Conservation (phyloP, 1,140 invertebrate genomes). For the Drosophila albomicans region DNA sequence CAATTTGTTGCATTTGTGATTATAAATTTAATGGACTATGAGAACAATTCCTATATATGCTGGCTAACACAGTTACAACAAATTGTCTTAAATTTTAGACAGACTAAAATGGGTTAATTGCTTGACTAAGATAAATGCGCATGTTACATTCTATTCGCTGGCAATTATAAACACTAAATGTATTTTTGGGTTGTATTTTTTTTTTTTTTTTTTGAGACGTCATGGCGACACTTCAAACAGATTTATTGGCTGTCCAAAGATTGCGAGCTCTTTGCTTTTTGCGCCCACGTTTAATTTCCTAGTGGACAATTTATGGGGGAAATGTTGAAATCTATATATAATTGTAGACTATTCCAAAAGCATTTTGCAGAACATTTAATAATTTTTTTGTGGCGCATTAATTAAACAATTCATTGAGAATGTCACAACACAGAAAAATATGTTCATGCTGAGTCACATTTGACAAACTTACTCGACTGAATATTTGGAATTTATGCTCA, state of each 20-base stretch:
- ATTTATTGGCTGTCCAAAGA: slow-evolving; percentile 15
- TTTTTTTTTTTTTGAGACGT: slow-evolving; percentile 1
- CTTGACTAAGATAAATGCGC: not conserved
- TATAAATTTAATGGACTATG: too few species aligned
- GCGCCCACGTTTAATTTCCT: slow-evolving; percentile 21
- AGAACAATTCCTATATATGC: too few species aligned
- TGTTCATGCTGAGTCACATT: slow-evolving; percentile 15
- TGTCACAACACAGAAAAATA: slow-evolving; percentile 46
- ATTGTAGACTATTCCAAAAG: slow-evolving; percentile 14
- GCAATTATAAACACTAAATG: not conserved
- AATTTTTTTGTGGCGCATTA: slow-evolving; percentile 34
- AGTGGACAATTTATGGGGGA: slow-evolving; percentile 17
- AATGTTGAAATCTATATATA: slow-evolving; percentile 1
- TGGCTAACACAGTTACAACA: too few species aligned
- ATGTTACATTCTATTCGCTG: not conserved
- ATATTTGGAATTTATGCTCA: slow-evolving; percentile 15
- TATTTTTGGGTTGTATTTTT: too few species aligned
- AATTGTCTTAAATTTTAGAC: too few species aligned
- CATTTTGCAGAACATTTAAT: slow-evolving; percentile 28
- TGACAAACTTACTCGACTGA: not conserved
- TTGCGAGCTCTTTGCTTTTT: slow-evolving; percentile 2
- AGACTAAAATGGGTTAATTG: not conserved
- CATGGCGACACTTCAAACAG: slow-evolving; percentile 9
- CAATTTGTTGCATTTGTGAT: too few species aligned
- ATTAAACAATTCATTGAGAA: slow-evolving; percentile 72